These are phyloP conservation scores for Lamprologus callipterus DNA, from an alignment of 2,113 vertebrate species.

Conservation along the genomic window DNA sequence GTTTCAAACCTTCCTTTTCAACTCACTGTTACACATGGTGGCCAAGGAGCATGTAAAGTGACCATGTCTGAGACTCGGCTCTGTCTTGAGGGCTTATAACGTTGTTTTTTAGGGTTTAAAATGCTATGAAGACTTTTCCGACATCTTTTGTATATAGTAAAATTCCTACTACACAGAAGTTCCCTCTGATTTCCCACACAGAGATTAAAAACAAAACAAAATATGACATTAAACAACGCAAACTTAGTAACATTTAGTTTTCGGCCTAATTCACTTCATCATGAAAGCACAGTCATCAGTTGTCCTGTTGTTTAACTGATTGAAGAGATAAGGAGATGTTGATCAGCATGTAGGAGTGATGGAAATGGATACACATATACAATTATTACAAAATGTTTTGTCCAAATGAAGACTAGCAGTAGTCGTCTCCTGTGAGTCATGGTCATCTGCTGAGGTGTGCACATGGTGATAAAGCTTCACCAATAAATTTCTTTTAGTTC, in stretches of 20 bases:
- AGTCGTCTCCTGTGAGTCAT: not conserved
- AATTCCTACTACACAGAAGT: not conserved
- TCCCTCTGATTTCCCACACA: not conserved
- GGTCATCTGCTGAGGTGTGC: not conserved
- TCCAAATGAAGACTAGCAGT: not conserved
- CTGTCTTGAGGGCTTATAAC: not conserved
- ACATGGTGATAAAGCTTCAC: not conserved
- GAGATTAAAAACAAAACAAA: not conserved
- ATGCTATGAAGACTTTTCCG: not conserved
- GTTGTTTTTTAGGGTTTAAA: not conserved
- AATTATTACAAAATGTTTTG: constrained; percentile 3
- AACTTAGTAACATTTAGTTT: not conserved
- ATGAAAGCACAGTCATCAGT: not conserved
- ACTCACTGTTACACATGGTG: not conserved
- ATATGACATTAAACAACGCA: not conserved
- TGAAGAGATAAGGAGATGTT: not conserved
- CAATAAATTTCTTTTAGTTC: not conserved
- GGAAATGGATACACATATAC: not conserved
- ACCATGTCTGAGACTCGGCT: not conserved
- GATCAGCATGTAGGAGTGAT: constrained; percentile 11
- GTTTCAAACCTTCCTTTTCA: not conserved
- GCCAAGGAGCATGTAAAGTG: constrained; percentile 17
- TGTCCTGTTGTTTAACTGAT: not conserved
- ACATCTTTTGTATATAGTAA: not conserved
- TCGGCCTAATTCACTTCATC: not conserved